Percentiles rank a stretch among this genome's conserved stretches.
phyloP scores from a whole-genome alignment of 1,140 invertebrate genomes.

The Halictus rubicundus region DNA sequence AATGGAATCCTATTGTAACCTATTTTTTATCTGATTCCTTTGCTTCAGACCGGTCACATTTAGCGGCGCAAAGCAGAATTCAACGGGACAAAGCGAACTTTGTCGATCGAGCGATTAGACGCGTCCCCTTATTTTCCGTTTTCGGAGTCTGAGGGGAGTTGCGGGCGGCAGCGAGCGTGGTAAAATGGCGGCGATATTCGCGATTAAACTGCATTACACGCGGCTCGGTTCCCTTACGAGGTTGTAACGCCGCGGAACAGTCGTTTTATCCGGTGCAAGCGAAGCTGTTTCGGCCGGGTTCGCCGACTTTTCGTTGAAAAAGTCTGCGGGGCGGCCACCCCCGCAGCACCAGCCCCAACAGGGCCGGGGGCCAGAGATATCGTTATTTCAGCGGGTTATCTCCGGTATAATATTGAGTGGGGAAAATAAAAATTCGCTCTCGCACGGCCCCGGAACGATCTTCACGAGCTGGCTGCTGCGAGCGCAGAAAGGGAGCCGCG shows the following conservation, averaged over 20 bases:
- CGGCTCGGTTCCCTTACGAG: not conserved
- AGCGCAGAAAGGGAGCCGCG: not conserved
- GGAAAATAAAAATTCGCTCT: conserved; percentile 15
- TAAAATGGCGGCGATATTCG: not conserved
- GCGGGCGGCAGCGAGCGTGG: too few species aligned
- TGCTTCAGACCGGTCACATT: too few species aligned
- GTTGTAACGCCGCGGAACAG: not conserved
- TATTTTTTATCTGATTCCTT: too few species aligned
- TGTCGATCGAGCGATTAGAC: too few species aligned
- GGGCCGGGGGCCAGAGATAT: not conserved
- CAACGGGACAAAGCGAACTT: too few species aligned
- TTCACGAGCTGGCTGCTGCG: not conserved
- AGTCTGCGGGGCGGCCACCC: not conserved
- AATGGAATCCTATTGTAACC: too few species aligned
- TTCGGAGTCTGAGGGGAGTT: too few species aligned
- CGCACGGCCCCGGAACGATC: not conserved
- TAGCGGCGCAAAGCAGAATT: too few species aligned
- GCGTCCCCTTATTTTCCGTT: too few species aligned
- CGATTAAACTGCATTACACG: not conserved
- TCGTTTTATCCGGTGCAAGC: not conserved
- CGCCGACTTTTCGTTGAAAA: not conserved
- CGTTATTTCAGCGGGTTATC: conserved; percentile 13
- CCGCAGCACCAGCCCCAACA: too few species aligned
- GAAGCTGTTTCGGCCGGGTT: not conserved
- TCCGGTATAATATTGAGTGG: not conserved